Evolutionary conservation across 2,888 invertebrate genomes (phyloP), one percentile per base, ranked within the genome.

Genomic region (Chesias legatella): DNA sequence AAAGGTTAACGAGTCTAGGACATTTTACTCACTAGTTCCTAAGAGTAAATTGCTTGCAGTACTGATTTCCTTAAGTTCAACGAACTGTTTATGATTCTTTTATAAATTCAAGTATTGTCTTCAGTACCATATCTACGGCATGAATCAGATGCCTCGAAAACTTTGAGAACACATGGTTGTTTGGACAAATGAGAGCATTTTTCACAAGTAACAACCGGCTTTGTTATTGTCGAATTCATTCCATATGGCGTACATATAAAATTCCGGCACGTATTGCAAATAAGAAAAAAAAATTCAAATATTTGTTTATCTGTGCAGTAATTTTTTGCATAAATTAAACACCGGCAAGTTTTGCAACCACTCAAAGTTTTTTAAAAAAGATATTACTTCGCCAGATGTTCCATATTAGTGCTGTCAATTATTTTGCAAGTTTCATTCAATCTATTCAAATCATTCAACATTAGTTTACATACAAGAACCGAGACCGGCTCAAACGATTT

Each of bases 91-190:
- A 20, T 5, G 20, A 5, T 50, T 51, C 33, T 24, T 30, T 43
- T 33, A 39, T 48, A 53, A 55, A 63, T 57, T 40, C 64, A 67
- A 71, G 72, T 63, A 69, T 67, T 66, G 66, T 59, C 56, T 58
- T 55, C 48, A 56, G 23, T 26, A 22, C 8, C 42, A 33, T 46
- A 40, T 56, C 64, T 61, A 42, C 38, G 47, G 58, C 65, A 60
- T 68, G 65, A 76, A 65, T 72, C 68, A 67, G 52, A 49, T 56
- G 55, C 63, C 67, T 68, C 67, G 64, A 63, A 56, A 77, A 75
- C 60, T 76, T 69, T 67, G 63, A 73, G 73, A 77, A 73, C 69
- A 72, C 57, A 51, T 53, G 51, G 66, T 77, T 72, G 73, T 71
- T 63, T 62, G 56, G 51, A 71, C 69, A 75, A 62, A 77, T 73